Evolutionary conservation across 2,113 vertebrate genomes (phyloP).

Genomic region (Litocranius walleri): DNA sequence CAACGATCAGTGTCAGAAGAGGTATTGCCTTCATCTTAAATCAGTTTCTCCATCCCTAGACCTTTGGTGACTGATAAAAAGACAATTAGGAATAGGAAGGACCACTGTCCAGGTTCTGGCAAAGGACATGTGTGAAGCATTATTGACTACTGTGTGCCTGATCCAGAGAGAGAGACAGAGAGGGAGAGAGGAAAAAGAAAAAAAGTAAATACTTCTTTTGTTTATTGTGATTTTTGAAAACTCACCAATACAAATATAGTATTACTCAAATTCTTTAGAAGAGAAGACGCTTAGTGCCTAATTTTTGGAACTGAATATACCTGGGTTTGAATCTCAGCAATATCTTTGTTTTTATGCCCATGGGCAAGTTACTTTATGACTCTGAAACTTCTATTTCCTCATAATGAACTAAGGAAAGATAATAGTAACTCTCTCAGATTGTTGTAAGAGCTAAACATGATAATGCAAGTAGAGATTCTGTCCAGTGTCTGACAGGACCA

Average conservation of each 20-base stretch:
- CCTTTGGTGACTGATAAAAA: not conserved
- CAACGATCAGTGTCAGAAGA: not conserved
- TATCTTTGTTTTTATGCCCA: not conserved
- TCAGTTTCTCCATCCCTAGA: not conserved
- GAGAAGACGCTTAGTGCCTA: not conserved
- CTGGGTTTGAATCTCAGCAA: not conserved
- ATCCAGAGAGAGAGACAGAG: not conserved
- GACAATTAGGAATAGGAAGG: not conserved
- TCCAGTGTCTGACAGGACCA: not conserved
- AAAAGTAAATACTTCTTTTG: not conserved
- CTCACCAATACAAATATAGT: not conserved
- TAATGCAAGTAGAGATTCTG: not conserved
- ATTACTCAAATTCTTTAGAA: not conserved
- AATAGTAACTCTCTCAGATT: not conserved
- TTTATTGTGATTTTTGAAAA: not conserved
- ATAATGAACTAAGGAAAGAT: not conserved
- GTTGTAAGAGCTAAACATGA: not conserved
- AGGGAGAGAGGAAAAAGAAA: not conserved
- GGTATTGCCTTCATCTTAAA: not conserved
- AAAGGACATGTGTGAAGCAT: not conserved
- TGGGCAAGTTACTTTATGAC: not conserved
- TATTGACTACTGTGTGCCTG: not conserved
- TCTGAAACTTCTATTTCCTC: not conserved
- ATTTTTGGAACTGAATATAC: not conserved
- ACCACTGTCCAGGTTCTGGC: not conserved